These are phyloP conservation scores for Numenius arquata DNA, from an alignment of 2,113 vertebrate species.

Conservation along the genomic window DNA sequence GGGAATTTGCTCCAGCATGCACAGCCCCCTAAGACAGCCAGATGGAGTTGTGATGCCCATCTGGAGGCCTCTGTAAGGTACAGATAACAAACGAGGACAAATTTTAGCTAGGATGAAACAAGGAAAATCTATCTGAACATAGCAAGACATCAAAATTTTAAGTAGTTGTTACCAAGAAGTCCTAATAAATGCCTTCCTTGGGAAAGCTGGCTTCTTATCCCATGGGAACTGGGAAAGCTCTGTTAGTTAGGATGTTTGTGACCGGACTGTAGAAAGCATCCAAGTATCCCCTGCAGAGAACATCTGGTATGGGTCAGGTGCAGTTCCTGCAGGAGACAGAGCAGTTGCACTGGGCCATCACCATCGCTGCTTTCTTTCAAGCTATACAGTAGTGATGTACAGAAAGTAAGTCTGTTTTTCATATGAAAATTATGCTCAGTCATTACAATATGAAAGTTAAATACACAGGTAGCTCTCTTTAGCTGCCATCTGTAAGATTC, in stretches of 20 bases:
- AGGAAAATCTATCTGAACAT: neutral
- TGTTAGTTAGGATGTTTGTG: neutral
- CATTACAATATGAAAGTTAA: neutral
- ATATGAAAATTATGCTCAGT: neutral
- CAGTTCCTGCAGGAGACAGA: neutral
- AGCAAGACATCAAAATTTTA: neutral
- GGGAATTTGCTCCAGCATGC: neutral
- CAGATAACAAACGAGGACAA: neutral
- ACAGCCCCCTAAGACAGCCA: neutral
- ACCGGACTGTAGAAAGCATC: neutral
- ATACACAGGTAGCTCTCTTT: neutral
- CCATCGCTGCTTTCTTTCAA: neutral
- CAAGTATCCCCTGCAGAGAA: constrained; percentile 10
- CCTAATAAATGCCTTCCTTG: neutral
- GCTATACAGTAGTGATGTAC: neutral
- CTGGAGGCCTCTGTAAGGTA: neutral
- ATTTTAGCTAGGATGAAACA: neutral
- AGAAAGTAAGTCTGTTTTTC: neutral
- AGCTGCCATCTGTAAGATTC: neutral
- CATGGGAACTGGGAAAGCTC: neutral
- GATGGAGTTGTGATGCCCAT: neutral
- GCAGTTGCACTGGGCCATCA: accelerated
- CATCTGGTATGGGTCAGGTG: neutral
- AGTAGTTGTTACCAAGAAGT: neutral
- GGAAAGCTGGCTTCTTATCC: neutral